Conservation (phyloP, 1,140 invertebrate species). For the Heliconius nattereri region DNA sequence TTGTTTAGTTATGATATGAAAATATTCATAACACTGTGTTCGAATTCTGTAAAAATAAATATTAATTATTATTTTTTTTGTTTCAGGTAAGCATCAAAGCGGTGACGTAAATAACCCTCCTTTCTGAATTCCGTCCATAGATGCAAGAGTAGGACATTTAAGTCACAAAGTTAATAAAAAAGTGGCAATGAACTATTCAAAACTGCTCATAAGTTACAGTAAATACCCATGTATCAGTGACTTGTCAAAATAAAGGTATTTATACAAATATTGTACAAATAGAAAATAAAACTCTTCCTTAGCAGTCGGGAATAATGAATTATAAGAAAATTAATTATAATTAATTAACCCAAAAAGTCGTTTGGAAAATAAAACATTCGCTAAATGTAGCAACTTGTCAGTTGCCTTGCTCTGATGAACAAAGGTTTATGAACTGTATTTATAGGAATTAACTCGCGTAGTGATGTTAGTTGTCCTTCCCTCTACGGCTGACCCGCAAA, state of each 20-base stretch:
- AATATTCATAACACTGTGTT: not conserved
- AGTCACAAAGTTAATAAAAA: not conserved
- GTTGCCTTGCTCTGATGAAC: not conserved
- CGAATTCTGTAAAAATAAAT: not conserved
- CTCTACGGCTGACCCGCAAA: slow-evolving; percentile 47
- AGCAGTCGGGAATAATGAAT: too few relatives aligned
- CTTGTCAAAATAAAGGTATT: not conserved
- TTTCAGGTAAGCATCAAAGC: not conserved
- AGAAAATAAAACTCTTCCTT: too few relatives aligned
- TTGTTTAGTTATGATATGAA: not conserved
- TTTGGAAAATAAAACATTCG: not conserved
- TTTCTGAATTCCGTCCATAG: not conserved
- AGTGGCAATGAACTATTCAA: too few relatives aligned
- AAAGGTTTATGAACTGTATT: slow-evolving; percentile 7
- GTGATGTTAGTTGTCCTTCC: slow-evolving; percentile 19
- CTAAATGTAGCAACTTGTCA: not conserved
- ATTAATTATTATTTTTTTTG: not conserved
- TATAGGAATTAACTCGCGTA: slow-evolving; percentile 7
- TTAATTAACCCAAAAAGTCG: not conserved
- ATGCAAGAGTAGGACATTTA: not conserved
- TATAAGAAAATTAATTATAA: too few relatives aligned
- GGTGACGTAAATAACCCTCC: not conserved
- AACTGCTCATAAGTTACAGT: too few relatives aligned
- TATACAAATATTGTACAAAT: not conserved
- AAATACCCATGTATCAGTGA: too few relatives aligned